Evolutionary conservation across 2,113 vertebrate genomes (phyloP), one percentile per base, ranked within the genome.

Genomic region (Leptocoma aspasia): DNA sequence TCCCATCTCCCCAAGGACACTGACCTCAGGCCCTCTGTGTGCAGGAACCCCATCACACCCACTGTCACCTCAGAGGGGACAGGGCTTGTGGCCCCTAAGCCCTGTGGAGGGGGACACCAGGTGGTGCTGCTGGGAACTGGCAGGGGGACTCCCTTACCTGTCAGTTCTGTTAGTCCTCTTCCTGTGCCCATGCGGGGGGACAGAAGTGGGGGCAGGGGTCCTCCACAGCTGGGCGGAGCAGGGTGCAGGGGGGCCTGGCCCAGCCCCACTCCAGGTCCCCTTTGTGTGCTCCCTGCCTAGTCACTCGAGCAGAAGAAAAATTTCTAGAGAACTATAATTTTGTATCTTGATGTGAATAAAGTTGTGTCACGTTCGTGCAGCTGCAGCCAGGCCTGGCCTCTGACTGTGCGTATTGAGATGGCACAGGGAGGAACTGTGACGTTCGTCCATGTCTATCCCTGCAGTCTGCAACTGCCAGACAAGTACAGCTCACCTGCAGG

Each of bases 261-360:
- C 56, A 65, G 65, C n/a, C 85, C 77, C 45, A 13, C 20, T 86
- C 77, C 52, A 17, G 8, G 21, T 49, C 41, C 85, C 44, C 35
- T 73, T 69, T 11, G 27, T 83, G 82, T 90, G 85, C 41, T 89
- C 88, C 92, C 81, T 10, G 6, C 82, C 86, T 83, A 8, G 5
- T 97, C 81, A 86, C 77, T 93, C 0, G 2, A 94, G 70, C 95
- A 95, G 89, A 94, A 97, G 81, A 98, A 64, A 97, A 91, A 97
- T 98, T 98, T 98, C 97, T 98, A 99, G 98, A 99, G 98, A 98
- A 98, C 97, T 98, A 97, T 98, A 98, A 98, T 98, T 98, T 99
- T 99, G 99, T 99, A 99, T 99, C 98, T 98, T 98, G 87, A 82
- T 98, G 98, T 98, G 98, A 98, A 99, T 99, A 99, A 99, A 99